Percentiles rank a stretch among this genome's conserved stretches.
Conservation (phyloP, 2,113 vertebrate species). For the Serinus canaria region DNA sequence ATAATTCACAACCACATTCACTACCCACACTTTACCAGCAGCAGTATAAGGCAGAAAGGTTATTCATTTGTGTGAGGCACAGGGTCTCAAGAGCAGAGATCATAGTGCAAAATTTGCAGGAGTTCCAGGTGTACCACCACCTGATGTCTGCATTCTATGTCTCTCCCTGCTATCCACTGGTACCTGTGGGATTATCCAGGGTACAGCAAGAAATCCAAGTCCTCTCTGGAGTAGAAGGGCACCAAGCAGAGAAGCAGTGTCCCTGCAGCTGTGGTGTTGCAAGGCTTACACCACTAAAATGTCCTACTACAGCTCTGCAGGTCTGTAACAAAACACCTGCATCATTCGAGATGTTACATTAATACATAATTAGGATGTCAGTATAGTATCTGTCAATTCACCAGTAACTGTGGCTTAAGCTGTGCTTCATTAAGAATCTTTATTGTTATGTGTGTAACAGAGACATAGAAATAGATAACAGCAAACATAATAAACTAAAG, state of each 20-base stretch:
- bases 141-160: neutral
- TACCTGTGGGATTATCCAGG: neutral
- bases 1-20: neutral
- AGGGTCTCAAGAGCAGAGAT: neutral
- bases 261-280: neutral
- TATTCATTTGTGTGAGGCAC: neutral
- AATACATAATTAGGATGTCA: neutral
- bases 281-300: neutral
- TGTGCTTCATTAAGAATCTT: neutral
- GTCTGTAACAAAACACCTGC: neutral
- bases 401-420: rapidly evolving
- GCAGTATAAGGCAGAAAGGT: neutral
- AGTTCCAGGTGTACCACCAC: neutral
- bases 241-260: neutral
- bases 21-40: neutral
- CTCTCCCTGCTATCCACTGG: neutral
- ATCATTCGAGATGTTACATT: neutral
- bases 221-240: neutral
- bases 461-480: neutral
- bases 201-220: neutral
- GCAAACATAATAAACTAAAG: neutral
- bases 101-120: neutral
- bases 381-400: neutral
- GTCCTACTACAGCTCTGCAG: neutral
- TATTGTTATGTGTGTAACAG: neutral